Percentiles rank a stretch among this genome's conserved stretches.
Conservation (phyloP, 1,140 invertebrate genomes). For the Radopholus similis region DNA sequence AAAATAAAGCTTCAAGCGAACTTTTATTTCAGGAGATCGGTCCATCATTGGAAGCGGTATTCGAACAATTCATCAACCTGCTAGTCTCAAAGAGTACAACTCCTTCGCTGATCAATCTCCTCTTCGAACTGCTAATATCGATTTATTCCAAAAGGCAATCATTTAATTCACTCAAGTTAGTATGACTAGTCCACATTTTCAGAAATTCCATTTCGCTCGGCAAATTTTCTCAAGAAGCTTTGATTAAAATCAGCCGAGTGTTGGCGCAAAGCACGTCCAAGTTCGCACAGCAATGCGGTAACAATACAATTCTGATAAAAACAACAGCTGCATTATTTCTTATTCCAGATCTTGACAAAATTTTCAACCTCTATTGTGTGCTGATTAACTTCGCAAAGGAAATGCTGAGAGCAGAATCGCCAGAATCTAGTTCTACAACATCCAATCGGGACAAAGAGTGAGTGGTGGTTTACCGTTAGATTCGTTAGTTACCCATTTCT, state of each 20-base stretch:
- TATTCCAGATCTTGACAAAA: neutral
- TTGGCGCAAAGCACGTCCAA: neutral
- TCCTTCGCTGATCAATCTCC: neutral
- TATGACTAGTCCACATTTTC: neutral
- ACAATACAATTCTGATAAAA: too few species aligned
- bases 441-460: neutral
- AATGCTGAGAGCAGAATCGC: too few species aligned
- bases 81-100: neutral
- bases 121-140: slow-evolving; percentile 12
- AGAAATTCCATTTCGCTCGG: neutral
- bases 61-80: neutral
- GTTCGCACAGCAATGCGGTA: neutral
- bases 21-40: neutral
- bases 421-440: too few species aligned
- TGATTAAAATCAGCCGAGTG: neutral
- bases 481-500: too few species aligned
- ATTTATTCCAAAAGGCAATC: slow-evolving; percentile 16
- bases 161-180: neutral
- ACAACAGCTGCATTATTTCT: too few species aligned
- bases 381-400: neutral
- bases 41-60: neutral
- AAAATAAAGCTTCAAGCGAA: neutral
- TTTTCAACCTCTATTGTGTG: neutral
- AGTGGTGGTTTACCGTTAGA: neutral
- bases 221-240: neutral